Conservation (phyloP, 1,140 invertebrate genomes). For the Limonius californicus region DNA sequence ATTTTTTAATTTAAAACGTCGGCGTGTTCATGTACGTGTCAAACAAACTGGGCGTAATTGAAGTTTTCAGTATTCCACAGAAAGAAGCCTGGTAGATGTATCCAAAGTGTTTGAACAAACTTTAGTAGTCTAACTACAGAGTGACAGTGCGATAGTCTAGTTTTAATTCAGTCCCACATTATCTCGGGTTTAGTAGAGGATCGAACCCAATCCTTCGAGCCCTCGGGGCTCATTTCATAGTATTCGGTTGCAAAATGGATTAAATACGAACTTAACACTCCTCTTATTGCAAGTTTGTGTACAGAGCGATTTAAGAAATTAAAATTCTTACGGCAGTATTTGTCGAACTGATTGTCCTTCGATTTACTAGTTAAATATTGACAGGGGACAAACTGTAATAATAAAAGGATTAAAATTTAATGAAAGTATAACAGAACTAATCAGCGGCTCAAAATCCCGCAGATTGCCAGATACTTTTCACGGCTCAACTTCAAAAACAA, state of each 20-base stretch:
- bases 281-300: constrained; percentile 17
- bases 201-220: constrained; percentile 25
- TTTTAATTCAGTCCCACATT: constrained; percentile 28
- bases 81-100: not conserved
- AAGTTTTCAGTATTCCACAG: too few species aligned
- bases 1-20: too few species aligned
- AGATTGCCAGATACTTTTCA: not conserved
- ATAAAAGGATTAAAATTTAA: constrained; percentile 8
- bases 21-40: too few species aligned
- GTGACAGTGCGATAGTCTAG: constrained; percentile 25
- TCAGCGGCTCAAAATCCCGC: not conserved
- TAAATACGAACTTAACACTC: constrained; percentile 25
- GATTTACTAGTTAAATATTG: constrained; percentile 6
- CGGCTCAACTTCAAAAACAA: not conserved
- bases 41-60: too few species aligned
- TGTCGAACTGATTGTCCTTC: not conserved
- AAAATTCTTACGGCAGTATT: constrained; percentile 20
- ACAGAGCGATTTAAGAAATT: constrained; percentile 18
- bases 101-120: constrained; percentile 11
- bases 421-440: constrained; percentile 10
- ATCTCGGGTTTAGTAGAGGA: constrained; percentile 23
- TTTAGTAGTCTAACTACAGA: constrained; percentile 21
- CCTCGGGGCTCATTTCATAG: constrained; percentile 22
- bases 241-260: constrained; percentile 24
- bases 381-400: not conserved